Base-by-base conservation (phyloP, 2,888 invertebrate genomes). In the Temnothorax unifasciatus region DNA sequence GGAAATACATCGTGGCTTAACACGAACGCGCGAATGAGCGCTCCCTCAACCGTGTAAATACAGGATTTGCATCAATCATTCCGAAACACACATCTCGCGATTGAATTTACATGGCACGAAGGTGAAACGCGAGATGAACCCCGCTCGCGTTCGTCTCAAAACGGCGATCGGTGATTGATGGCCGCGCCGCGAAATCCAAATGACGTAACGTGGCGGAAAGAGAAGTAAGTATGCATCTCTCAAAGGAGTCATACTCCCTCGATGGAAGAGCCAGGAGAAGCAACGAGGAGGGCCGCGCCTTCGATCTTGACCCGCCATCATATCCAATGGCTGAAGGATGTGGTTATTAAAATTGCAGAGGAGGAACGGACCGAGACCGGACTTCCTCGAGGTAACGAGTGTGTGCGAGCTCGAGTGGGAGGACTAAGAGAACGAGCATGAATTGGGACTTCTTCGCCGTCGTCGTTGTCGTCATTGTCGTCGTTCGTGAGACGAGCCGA, bases 301-400 rank as follows among this genome's bases (percentile, higher is more conserved):
- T 91, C 90, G 90, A 86, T 82, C 50, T 76, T 79, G 84, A 86
- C 86, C 88, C 92, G 91, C 92, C 93, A 92, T 93, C 92, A 92
- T 93, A 91, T 91, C 90, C 89, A 92, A 92, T 90, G 91, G 90
- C 90, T 92, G 92, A 93, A 93, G 92, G 92, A 93, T 94, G 93
- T 93, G 92, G 93, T 94, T 93, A 93, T 93, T 94, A 93, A 93
- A 94, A 94, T 93, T 94, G 92, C 93, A 92, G 87, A 84, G 90
- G 85, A 89, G 89, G 88, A 90, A 90, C 92, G 88, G 88, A 92
- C 91, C 90, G 89, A 92, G 89, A 92, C 92, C 90, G 92, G 89
- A 93, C 93, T 93, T 93, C 93, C 94, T 93, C 85, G 91, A 91
- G 89, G 87, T 85, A 88, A 90, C 89, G 86, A 88, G 88, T 66